Evolutionary conservation across 2,113 vertebrate species (phyloP).

Genomic region (Barnardius zonarius): DNA sequence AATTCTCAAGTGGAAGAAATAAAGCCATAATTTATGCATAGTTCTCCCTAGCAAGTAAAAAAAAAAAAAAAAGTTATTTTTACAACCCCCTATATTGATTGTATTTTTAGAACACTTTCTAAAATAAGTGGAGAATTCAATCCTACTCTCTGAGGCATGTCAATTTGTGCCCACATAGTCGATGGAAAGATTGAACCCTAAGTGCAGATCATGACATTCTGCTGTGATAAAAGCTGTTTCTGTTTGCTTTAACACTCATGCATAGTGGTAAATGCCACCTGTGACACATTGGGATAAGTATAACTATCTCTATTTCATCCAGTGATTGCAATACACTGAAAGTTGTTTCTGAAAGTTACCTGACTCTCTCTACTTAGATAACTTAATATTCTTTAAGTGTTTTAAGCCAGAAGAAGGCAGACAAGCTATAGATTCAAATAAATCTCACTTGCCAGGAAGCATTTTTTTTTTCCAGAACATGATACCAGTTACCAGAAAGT

Average conservation of each 20-base stretch:
- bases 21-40: slow-evolving; percentile 52
- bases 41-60: slow-evolving; percentile 26
- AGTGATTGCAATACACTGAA: neutral
- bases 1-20: slow-evolving; percentile 45
- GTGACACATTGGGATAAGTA: slow-evolving; percentile 41
- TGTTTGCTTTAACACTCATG: slow-evolving; percentile 66
- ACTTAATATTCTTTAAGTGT: neutral
- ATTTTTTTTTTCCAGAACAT: neutral
- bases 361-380: neutral
- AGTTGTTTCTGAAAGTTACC: slow-evolving; percentile 38
- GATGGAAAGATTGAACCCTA: slow-evolving; percentile 66
- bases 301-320: slow-evolving; percentile 24
- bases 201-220: slow-evolving; percentile 71
- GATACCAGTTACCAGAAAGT: neutral
- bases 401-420: neutral
- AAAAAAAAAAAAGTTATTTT: slow-evolving; percentile 58
- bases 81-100: slow-evolving; percentile 32
- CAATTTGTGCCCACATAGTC: slow-evolving; percentile 67
- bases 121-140: slow-evolving; percentile 61
- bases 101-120: slow-evolving; percentile 72
- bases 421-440: neutral
- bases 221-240: slow-evolving; percentile 74
- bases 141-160: slow-evolving; percentile 57
- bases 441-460: neutral
- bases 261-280: slow-evolving; percentile 53